Evolutionary conservation across 2,888 invertebrate species (phyloP), one percentile per base, ranked within the genome.

Genomic region (Gari tellinella): DNA sequence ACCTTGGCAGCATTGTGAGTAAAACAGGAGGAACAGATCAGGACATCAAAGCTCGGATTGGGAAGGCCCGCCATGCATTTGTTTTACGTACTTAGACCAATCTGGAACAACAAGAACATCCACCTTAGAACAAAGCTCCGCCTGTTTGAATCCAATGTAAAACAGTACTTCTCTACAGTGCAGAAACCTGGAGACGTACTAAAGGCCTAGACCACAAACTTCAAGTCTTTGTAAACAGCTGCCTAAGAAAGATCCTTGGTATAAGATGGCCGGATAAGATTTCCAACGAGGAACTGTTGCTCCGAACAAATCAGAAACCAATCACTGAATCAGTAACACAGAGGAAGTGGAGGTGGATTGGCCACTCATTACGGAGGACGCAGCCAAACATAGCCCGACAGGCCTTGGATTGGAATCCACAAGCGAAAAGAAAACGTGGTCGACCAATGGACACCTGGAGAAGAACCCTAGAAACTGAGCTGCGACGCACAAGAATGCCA

Each of bases 361-460:
- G 62, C 3, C 62, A 49, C 61, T 49, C 51, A 2, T 31, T 63
- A 15, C 63, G 15, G 38, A 61, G 57, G 31, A 23, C 17, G 4
- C 57, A 56, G 15, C 41, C 65, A 14, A 49, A 57, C 17, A 64
- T 64, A 17, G 21, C 52, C n/a, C 38, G 52, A 25, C 55, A 45
- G 21, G 64, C 46, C 15, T 23, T 64, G 37, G 55, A 55, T 17
- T 64, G 64, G 55, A 64, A 46, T 25, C 51, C 57, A 23, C 63
- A 63, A 55, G 55, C 52, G 2, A 19, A 8, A 41, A 61, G 51
- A 15, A 38, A 51, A 40, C 10, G 21, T 40, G 40, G 43, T 51
- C 15, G n/a, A 31, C 25, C 49, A 38, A 55, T 17, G 7, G 40
- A 12, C 12, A 37, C 38, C 15, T 55, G 55, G 55, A 21, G 55